phyloP scores from a whole-genome alignment of 2,113 vertebrate species.

The Chascanopsetta lugubris region DNA sequence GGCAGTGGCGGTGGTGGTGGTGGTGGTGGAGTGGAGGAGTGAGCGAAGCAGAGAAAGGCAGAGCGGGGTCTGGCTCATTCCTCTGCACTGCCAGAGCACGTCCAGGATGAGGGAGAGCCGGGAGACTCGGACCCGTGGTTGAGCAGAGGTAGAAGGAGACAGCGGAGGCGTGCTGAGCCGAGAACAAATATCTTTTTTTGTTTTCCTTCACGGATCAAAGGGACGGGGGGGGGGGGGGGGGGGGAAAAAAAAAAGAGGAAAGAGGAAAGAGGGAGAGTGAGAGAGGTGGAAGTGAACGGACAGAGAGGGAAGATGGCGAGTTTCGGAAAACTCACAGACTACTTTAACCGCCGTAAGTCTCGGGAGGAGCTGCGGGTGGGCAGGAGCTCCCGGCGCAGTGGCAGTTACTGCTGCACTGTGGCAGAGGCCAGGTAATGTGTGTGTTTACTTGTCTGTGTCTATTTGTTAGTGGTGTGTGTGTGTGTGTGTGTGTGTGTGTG shows the following conservation, averaged over 20 bases:
- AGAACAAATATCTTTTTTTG: neutral
- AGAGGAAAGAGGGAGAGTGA: neutral
- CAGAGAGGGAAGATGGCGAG: constrained; percentile 82
- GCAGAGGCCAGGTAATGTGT: constrained; percentile 88
- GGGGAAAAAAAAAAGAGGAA: no score
- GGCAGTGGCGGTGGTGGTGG: neutral
- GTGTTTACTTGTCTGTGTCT: neutral
- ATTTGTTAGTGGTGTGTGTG: constrained; percentile 26
- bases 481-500: neutral
- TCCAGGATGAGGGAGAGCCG: constrained; percentile 35
- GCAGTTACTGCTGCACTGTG: constrained; percentile 89
- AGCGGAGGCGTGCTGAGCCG: constrained; percentile 11
- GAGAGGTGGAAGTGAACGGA: constrained; percentile 28
- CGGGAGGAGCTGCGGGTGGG: constrained; percentile 86
- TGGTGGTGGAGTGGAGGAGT: neutral
- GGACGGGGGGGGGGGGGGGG: neutral
- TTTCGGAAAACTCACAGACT: constrained; percentile 93
- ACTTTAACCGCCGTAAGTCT: constrained; percentile 90
- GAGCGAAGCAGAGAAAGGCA: constrained; percentile 44
- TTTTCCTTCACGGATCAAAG: neutral
- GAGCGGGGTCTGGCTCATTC: constrained; percentile 28
- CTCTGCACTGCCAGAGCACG: constrained; percentile 31
- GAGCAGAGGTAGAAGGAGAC: constrained; percentile 6
- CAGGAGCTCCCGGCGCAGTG: constrained; percentile 82
- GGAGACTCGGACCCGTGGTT: constrained; percentile 52